These are phyloP conservation scores for Gymnothorax javanicus DNA, from an alignment of 2,797 vertebrate genomes.

Conservation along the genomic window DNA sequence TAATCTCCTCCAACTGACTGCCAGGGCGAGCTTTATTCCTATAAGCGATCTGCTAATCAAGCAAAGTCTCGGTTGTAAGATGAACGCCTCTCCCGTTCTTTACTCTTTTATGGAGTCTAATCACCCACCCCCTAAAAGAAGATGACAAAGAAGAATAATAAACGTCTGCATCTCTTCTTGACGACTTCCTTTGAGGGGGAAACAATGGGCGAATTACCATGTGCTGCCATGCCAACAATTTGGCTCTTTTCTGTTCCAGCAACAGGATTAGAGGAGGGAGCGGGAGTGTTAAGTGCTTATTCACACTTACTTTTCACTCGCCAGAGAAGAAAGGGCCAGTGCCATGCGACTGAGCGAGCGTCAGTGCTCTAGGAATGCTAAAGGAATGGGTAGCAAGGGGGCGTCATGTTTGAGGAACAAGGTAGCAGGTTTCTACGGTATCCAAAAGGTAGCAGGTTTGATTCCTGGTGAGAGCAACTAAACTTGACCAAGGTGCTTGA, in stretches of 20 bases:
- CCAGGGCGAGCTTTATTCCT: neutral
- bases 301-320: neutral
- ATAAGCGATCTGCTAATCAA: neutral
- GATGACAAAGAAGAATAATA: neutral
- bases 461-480: too few species aligned
- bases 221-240: neutral
- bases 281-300: neutral
- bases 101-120: conserved; percentile 1
- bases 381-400: neutral
- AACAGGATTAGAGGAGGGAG: neutral
- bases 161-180: neutral
- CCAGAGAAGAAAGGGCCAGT: neutral
- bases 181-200: neutral
- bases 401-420: too few species aligned
- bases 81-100: neutral
- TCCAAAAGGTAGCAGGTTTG: too few species aligned
- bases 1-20: conserved; percentile 6
- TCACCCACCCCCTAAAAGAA: neutral
- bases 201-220: neutral
- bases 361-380: neutral
- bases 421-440: too few species aligned
- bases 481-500: too few species aligned
- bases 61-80: neutral
- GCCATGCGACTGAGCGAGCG: neutral
- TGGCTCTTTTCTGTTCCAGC: neutral